Conservation (phyloP, 1,140 invertebrate species). For the Charaxes varanes region DNA sequence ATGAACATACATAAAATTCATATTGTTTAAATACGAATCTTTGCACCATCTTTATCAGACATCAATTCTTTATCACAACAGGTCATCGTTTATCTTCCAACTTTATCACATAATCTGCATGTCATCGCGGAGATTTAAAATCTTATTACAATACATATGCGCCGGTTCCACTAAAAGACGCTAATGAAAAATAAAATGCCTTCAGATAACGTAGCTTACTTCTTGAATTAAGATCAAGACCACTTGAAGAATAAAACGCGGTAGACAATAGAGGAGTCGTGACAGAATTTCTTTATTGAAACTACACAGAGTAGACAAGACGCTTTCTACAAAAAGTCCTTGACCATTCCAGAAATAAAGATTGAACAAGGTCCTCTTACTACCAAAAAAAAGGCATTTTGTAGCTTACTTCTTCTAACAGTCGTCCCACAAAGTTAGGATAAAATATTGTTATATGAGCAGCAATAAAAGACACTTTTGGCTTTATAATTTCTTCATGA, state of each 20-base stretch:
- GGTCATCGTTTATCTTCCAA: not conserved
- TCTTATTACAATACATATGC: no score
- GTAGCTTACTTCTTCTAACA: slow-evolving; percentile 22
- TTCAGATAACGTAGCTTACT: no score
- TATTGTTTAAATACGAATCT: no score
- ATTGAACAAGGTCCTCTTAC: slow-evolving; percentile 39
- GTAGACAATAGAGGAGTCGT: slow-evolving; percentile 49
- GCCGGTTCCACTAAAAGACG: no score
- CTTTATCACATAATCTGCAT: slow-evolving; percentile 2
- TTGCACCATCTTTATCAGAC: not conserved
- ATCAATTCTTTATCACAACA: not conserved
- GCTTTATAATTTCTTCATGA: slow-evolving; percentile 51
- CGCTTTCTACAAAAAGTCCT: slow-evolving; percentile 49
- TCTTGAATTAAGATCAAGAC: slow-evolving; percentile 31
- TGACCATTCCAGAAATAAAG: slow-evolving; percentile 46
- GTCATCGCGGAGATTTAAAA: not conserved
- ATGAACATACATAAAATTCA: no score
- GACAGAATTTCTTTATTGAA: slow-evolving; percentile 51
- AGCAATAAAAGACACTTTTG: slow-evolving; percentile 48
- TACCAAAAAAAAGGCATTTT: slow-evolving; percentile 12
- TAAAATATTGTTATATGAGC: slow-evolving; percentile 63
- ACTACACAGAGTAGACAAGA: slow-evolving; percentile 27
- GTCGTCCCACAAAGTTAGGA: slow-evolving; percentile 36
- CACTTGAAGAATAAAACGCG: slow-evolving; percentile 30
- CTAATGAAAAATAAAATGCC: no score